These are phyloP conservation scores for Rhinoraja longicauda DNA, from an alignment of 2,797 vertebrate species.

Conservation along the genomic window DNA sequence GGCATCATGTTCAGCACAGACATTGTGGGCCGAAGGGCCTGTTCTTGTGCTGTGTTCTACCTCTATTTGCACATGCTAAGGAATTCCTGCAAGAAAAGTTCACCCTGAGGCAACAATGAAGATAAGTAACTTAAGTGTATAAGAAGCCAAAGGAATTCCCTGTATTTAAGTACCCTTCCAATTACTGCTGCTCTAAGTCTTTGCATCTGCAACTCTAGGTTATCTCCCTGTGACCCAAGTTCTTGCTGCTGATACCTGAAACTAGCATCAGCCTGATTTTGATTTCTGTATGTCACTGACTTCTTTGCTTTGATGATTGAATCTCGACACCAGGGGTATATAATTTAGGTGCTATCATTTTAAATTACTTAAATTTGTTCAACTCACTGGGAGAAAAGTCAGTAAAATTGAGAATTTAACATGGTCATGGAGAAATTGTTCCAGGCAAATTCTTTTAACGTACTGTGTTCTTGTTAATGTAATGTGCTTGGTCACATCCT, in stretches of 20 bases:
- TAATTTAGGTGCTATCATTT: too few species aligned
- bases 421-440: not conserved
- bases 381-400: not conserved
- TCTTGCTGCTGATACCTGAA: not conserved
- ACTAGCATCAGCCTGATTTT: too few species aligned
- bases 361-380: conserved; percentile 4
- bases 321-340: too few species aligned
- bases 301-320: too few species aligned
- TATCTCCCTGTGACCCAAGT: not conserved
- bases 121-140: not conserved
- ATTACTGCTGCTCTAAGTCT: too few species aligned
- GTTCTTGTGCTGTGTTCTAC: too few species aligned
- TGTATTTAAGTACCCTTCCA: not conserved
- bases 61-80: not conserved
- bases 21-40: too few species aligned
- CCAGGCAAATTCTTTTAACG: too few species aligned
- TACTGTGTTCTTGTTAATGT: not conserved
- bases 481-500: not conserved
- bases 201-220: not conserved
- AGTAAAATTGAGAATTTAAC: not conserved
- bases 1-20: too few species aligned
- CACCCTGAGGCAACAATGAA: not conserved
- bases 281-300: too few species aligned
- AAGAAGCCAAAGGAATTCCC: not conserved
- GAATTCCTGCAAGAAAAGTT: not conserved